Conservation (phyloP, 1,140 invertebrate species). For the Rhyzopertha dominica region DNA sequence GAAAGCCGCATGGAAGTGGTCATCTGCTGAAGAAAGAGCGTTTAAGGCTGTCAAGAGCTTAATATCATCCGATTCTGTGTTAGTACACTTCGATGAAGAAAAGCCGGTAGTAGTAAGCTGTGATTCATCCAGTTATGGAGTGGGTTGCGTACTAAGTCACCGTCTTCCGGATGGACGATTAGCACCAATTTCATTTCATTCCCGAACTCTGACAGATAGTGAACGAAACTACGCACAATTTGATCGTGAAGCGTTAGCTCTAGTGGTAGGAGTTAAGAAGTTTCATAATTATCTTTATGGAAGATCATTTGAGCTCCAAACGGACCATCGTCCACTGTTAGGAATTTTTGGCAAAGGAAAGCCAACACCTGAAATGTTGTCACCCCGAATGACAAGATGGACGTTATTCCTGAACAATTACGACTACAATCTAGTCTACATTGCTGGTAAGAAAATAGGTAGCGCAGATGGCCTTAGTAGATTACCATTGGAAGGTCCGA, state of each 20-base stretch:
- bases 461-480: slow-evolving; percentile 35
- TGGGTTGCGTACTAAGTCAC: slow-evolving; percentile 31
- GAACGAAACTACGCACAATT: slow-evolving; percentile 50
- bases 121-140: slow-evolving; percentile 27
- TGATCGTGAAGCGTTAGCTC: slow-evolving; percentile 52
- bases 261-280: slow-evolving; percentile 50
- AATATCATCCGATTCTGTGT: slow-evolving; percentile 27
- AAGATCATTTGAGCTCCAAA: slow-evolving; percentile 46
- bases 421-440: slow-evolving; percentile 39
- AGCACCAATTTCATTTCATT: slow-evolving; percentile 46
- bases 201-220: slow-evolving; percentile 42
- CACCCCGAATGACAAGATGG: slow-evolving; percentile 39
- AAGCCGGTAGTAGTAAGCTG: slow-evolving; percentile 25
- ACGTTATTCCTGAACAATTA: slow-evolving; percentile 38
- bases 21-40: slow-evolving; percentile 20
- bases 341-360: slow-evolving; percentile 44
- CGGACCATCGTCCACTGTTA: slow-evolving; percentile 50
- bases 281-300: slow-evolving; percentile 54
- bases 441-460: slow-evolving; percentile 11
- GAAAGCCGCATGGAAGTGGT: slow-evolving; percentile 42
- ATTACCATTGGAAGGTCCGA: slow-evolving; percentile 21
- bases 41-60: slow-evolving; percentile 33
- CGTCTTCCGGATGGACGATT: slow-evolving; percentile 35
- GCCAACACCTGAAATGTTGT: slow-evolving; percentile 31
- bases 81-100: slow-evolving; percentile 28